These are phyloP conservation scores for Rhadina sibilatrix DNA, from an alignment of 2,113 vertebrate genomes.

Conservation along the genomic window DNA sequence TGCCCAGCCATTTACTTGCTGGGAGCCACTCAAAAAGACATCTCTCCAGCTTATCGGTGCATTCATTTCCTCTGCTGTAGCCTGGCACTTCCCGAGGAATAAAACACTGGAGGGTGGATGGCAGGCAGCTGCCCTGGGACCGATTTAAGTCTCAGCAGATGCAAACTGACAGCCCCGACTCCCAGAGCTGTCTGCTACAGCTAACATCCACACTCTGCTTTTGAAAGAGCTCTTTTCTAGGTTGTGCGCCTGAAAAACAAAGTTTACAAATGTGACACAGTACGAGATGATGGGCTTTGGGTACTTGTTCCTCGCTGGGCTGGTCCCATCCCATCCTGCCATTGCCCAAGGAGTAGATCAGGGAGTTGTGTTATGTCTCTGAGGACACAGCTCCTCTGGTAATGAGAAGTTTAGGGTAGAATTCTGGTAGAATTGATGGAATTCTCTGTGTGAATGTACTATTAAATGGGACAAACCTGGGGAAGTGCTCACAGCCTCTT, in stretches of 20 bases:
- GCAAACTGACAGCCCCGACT: neutral
- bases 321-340: neutral
- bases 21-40: neutral
- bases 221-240: neutral
- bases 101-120: neutral
- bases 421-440: neutral
- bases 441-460: neutral
- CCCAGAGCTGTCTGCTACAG: slow-evolving; percentile 6
- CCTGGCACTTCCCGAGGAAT: neutral
- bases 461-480: neutral
- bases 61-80: neutral
- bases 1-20: neutral
- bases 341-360: neutral
- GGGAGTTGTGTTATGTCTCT: neutral
- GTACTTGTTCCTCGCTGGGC: neutral
- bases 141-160: neutral
- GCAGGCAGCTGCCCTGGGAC: slow-evolving; percentile 23
- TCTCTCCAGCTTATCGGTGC: neutral
- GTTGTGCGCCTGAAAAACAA: neutral
- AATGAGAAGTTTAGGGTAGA: neutral
- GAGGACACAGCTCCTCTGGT: neutral
- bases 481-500: neutral
- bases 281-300: neutral
- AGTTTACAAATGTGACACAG: neutral
- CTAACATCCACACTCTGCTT: neutral